Evolutionary conservation across 2,113 vertebrate species (phyloP), one percentile per base, ranked within the genome.

Genomic region (Cochlearius cochlearius): DNA sequence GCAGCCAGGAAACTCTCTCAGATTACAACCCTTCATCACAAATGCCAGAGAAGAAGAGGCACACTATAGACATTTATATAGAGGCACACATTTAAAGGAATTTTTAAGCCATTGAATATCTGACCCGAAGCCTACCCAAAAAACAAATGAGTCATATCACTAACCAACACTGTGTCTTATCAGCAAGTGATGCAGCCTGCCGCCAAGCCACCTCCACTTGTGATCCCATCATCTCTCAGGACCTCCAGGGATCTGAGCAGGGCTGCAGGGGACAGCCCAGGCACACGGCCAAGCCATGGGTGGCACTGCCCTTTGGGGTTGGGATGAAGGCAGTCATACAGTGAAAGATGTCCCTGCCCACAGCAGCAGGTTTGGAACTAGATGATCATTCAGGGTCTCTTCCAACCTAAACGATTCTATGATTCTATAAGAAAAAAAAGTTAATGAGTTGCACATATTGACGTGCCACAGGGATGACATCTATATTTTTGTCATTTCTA

Each of bases 1-100:
- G 55, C 71, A 97, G 96, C 77, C 67, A 95, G 77, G 95, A 96
- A 97, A 74, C 64, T 47, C 43, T 92, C 56, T 60, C 15, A 2
- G 81, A 90, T 69, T 96, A 53, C 67, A 93, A n/a, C 22, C 15
- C 64, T 96, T 95, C 86, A 84, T 97, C 90, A 96, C 62, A 89
- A 92, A 92, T 94, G 74, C 86, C 87, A 94, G 75, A 94, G 85
- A 92, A 82, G 80, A 88, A 21, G 43, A 76, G n/a, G 34, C 25
- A 59, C 11, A 62, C 90, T 59, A 66, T 21, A 67, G 5, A 50
- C 22, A 66, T 95, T 93, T 74, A 92, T 43, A 43, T 43, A 43
- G 41, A 15, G 41, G 41, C 6, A 43, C 15, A 43, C 41, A 43
- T 95, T 93, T 74, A 91, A 91, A 93, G 86, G 97, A 96, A 88